These are phyloP conservation scores for Craniophora ligustri DNA, from an alignment of 2,888 invertebrate species.

Conservation along the genomic window DNA sequence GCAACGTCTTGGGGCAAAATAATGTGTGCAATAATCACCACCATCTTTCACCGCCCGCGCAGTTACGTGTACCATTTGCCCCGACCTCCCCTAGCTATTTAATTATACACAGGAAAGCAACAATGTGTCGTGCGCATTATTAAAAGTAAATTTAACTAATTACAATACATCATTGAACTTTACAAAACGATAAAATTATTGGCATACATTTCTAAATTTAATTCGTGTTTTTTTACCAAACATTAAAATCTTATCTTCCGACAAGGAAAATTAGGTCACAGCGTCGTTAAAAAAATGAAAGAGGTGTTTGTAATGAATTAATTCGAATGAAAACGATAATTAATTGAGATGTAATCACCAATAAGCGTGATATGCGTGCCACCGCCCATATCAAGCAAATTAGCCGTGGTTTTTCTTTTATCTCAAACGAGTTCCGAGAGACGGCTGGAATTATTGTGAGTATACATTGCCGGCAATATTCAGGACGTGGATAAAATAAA, in stretches of 20 bases:
- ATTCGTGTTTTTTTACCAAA: slow-evolving; percentile 24
- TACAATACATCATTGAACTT: no score
- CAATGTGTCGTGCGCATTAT: slow-evolving; percentile 71
- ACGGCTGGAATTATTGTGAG: slow-evolving; percentile 20
- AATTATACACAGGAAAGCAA: slow-evolving; percentile 79
- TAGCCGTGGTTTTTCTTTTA: slow-evolving; percentile 63
- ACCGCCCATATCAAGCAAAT: slow-evolving; percentile 67
- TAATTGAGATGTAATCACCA: slow-evolving; percentile 67
- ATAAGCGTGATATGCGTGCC: slow-evolving; percentile 64
- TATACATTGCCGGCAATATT: slow-evolving; percentile 43
- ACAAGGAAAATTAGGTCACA: slow-evolving; percentile 57
- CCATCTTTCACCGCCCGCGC: slow-evolving; percentile 75
- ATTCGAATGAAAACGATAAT: slow-evolving; percentile 66
- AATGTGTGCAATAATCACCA: slow-evolving; percentile 83
- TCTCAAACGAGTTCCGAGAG: slow-evolving; percentile 58
- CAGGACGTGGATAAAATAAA: slow-evolving; percentile 12
- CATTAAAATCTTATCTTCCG: slow-evolving; percentile 39
- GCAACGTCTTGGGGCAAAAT: slow-evolving; percentile 67
- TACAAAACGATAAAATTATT: no score
- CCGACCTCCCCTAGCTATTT: slow-evolving; percentile 67
- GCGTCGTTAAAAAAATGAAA: slow-evolving; percentile 45
- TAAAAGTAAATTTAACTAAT: slow-evolving; percentile 69
- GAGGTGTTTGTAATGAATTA: slow-evolving; percentile 63
- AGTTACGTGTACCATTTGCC: slow-evolving; percentile 73
- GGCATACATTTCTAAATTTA: slow-evolving; percentile 2